Evolutionary conservation across 2,888 invertebrate species (phyloP), one percentile per base, ranked within the genome.

Genomic region (Aricia artaxerxes): DNA sequence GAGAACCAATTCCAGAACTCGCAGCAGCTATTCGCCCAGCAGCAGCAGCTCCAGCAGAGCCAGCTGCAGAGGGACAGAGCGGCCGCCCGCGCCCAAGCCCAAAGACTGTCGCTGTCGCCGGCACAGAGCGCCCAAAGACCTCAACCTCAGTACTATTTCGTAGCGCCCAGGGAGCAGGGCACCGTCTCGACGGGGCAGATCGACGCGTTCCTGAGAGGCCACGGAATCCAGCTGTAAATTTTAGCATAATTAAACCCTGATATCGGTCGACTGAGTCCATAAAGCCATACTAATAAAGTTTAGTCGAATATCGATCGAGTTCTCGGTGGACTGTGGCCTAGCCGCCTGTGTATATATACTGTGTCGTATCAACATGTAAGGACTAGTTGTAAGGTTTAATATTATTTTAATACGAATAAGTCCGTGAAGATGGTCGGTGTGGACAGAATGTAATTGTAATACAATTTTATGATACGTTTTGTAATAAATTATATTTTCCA

Each of bases 191-290:
- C 95, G 64, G 97, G 97, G 6, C 97, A 97, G 88, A 97, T 97
- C 85, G 97, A 97, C 88, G 96, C 97, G 80, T 97, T 97, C 92
- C 95, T 97, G 81, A 95, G 97, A 89, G 97, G 97, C 80, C 96
- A 96, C 88, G 96, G 96, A 87, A 95, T 96, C 85, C 95, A 96
- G 87, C 95, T 95, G 89, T 96, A 95, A 92, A 85, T 84, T 79
- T 81, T 85, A 84, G 85, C 83, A 82, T 83, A 86, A 83, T 83
- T 91, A 90, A 91, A 86, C 87, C 69, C 78, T 81, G 78, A 81
- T 79, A 80, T 80, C 82, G 83, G 82, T 82, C 83, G 82, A 82
- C 80, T 82, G 81, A 82, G 83, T 86, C 85, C 86, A 80, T 84
- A 85, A 85, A 88, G 91, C 91, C 90, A 90, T 91, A 90, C 83